Conservation (phyloP, 2,797 vertebrate genomes). For the Chaetodon trifasciatus region DNA sequence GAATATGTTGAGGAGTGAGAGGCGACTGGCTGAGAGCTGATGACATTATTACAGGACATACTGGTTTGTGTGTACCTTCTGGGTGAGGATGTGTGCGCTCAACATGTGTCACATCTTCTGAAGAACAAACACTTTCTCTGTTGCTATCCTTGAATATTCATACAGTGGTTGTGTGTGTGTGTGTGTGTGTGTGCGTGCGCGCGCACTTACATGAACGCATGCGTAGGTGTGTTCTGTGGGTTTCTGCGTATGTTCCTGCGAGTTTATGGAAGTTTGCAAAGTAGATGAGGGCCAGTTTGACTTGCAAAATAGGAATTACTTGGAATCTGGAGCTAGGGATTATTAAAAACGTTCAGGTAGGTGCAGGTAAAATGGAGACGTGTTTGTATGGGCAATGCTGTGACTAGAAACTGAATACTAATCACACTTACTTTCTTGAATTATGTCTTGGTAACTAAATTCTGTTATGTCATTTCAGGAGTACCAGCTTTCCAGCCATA, state of each 20-base stretch:
- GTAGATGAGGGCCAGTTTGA: constrained; percentile 83
- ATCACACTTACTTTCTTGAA: neutral
- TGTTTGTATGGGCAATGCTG: neutral
- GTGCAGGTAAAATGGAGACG: constrained; percentile 32
- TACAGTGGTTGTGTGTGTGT: constrained; percentile 7
- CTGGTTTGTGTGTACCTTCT: constrained; percentile 80
- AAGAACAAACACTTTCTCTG: constrained; percentile 67
- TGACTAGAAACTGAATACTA: constrained; percentile 1
- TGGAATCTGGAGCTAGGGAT: constrained; percentile 47
- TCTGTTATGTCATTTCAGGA: constrained; percentile 57
- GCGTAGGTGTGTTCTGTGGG: constrained; percentile 52
- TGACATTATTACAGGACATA: constrained; percentile 73
- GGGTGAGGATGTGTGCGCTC: constrained; percentile 73
- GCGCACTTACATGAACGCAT: neutral
- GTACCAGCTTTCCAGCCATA: constrained; percentile 64
- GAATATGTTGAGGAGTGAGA: constrained; percentile 38
- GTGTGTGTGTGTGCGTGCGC: constrained; percentile 17
- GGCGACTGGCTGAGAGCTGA: constrained; percentile 12
- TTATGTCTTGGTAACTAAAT: neutral
- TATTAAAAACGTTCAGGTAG: constrained; percentile 37
- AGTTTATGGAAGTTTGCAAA: constrained; percentile 85
- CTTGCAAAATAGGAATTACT: constrained; percentile 85
- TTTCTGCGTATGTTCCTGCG: constrained; percentile 54
- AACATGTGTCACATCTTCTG: constrained; percentile 35
- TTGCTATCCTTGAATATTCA: constrained; percentile 61